Base-by-base conservation (phyloP, 2,888 invertebrate species). In the Scrobipalpa atriplicella region DNA sequence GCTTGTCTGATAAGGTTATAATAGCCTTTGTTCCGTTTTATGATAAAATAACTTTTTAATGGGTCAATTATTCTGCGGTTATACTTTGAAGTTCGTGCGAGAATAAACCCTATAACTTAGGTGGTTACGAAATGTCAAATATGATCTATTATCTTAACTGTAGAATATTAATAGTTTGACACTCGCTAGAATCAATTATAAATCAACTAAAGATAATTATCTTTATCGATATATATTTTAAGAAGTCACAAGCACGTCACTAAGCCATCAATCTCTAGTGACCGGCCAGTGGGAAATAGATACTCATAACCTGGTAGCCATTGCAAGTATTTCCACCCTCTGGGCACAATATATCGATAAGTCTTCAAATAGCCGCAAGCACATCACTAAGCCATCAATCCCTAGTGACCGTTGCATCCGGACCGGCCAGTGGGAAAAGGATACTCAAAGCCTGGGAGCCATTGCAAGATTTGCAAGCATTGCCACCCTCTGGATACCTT, bases 401-500 rank as follows among this genome's bases (percentile, higher is more conserved):
- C 71, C 82, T 86, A 85, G 79, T 85, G 88, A 86, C 85, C 84
- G 82, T 76, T 72, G 78, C 88, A 87, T 89, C 89, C 90, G 89
- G 78, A 71, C 77, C 70, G 73, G 63, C 29, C 63, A 51, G 63
- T 62, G 63, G 51, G 63, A 63, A 63, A 36, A 3, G 36, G n/a
- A 6, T 6, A 10, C 54, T 9, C 54, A 21, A 43, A 21, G 19
- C 19, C 54, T 54, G 54, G 54, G 19, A 19, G 2, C 21, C 18
- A 19, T 19, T 19, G 54, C 41, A 41, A 10, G 11, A 8, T 2
- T 8, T 41, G 41, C 13, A 43, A 11, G 43, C 13, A 29, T 29
- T 29, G 29, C 2, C 29, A 47, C 47, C 47, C 13, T 47, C 41
- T 47, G 47, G 47, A 47, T n/a, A 29, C 29, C 2, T 29, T 29